Conservation (phyloP, 2,113 vertebrate genomes). For the Hyperoodon ampullatus region DNA sequence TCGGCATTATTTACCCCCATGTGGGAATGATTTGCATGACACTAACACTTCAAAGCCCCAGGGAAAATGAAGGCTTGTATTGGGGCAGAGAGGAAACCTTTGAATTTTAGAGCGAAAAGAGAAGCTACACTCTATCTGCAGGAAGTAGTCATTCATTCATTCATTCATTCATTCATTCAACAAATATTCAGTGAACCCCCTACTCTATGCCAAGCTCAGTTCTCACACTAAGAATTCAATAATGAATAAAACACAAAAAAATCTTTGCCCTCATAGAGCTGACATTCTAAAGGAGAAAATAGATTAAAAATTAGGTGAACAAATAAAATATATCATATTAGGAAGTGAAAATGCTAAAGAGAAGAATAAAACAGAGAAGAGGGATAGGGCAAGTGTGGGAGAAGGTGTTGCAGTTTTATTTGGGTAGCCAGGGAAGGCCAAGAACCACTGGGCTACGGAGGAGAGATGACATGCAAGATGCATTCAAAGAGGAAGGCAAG, state of each 20-base stretch:
- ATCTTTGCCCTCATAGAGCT: not conserved
- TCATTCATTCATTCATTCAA: not conserved
- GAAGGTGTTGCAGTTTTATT: not conserved
- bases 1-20: not conserved
- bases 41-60: not conserved
- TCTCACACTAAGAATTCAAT: not conserved
- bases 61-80: not conserved
- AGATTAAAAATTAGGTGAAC: not conserved
- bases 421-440: not conserved
- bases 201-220: not conserved
- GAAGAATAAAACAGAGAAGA: not conserved
- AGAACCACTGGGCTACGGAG: not conserved
- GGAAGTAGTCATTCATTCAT: not conserved
- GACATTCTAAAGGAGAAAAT: not conserved
- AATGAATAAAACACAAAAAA: not conserved
- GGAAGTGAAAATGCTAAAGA: not conserved
- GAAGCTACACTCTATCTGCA: not conserved
- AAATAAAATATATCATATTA: not conserved
- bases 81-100: not conserved
- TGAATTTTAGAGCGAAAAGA: slow-evolving; percentile 1
- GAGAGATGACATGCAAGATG: not conserved
- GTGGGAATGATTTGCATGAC: not conserved
- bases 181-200: not conserved
- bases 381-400: too few species aligned
- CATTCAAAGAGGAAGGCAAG: not conserved